Evolutionary conservation across 92 coral and sea anemone genomes (phyloP).

Genomic region (Epizoanthus fatuus): DNA sequence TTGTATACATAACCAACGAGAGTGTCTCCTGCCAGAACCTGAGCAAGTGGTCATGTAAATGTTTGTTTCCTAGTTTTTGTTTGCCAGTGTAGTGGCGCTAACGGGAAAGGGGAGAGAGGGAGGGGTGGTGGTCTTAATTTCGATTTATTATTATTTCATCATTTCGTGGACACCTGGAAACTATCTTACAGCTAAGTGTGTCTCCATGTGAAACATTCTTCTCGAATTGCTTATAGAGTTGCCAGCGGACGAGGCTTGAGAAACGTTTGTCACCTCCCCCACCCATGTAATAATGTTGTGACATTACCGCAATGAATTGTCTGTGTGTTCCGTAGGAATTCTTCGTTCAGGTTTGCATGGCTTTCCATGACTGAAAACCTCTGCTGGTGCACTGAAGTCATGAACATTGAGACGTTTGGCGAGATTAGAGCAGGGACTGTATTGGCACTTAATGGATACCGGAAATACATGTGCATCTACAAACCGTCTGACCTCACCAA

Average conservation of each 20-base stretch:
- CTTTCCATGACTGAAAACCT: conserved; percentile 90
- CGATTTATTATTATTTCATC: background rate
- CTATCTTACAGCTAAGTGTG: no score
- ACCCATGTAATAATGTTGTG: background rate
- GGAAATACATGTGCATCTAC: conserved; percentile 82
- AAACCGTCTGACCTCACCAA: conserved; percentile 76
- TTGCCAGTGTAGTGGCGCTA: no score
- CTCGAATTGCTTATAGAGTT: no score
- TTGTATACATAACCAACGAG: no score
- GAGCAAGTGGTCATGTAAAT: no score
- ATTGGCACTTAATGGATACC: conserved; percentile 86
- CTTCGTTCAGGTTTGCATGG: conserved; percentile 88
- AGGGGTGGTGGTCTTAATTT: no score
- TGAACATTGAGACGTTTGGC: conserved; percentile 92
- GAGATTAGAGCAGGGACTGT: conserved; percentile 93
- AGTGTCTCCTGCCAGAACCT: no score
- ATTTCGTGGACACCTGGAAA: background rate
- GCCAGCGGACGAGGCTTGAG: no score
- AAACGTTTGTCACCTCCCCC: no score
- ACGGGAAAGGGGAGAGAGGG: no score
- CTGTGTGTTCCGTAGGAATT: conserved; percentile 39
- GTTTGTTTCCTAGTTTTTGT: no score
- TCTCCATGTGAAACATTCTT: no score
- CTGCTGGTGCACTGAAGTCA: conserved; percentile 96
- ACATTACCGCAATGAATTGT: background rate